Conservation (phyloP, 2,797 vertebrate species). For the Spinus pinus region DNA sequence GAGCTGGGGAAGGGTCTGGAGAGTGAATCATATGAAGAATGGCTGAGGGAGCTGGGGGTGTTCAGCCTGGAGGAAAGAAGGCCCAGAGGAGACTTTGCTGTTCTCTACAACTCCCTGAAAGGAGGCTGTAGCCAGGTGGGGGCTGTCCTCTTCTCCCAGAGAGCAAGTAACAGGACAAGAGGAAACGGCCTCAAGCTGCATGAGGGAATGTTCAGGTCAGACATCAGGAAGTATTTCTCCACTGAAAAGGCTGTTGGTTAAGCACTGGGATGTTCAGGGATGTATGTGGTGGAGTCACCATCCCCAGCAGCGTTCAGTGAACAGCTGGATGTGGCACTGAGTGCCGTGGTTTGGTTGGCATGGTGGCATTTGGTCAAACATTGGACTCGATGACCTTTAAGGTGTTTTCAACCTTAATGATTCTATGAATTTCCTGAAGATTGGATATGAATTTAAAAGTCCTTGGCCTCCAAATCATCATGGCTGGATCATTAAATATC, state of each 20-base stretch:
- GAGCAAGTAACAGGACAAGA: neutral
- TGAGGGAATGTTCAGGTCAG: neutral
- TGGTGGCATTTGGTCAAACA: neutral
- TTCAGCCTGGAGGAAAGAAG: neutral
- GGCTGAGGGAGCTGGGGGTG: neutral
- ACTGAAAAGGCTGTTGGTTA: neutral
- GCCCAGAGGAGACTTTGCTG: no score
- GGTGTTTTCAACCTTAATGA: neutral
- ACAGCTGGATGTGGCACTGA: neutral
- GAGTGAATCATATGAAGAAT: neutral
- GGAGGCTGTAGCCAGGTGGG: neutral
- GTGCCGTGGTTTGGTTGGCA: neutral
- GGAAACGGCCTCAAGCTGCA: neutral
- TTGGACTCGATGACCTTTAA: neutral
- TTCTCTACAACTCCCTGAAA: neutral
- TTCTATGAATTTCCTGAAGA: neutral
- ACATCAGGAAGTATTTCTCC: neutral
- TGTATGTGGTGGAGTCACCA: neutral
- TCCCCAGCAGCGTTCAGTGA: neutral
- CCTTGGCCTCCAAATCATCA: neutral
- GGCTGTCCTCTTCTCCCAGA: neutral
- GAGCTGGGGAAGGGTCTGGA: neutral
- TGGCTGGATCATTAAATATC: neutral
- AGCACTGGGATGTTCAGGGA: neutral
- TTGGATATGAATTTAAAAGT: neutral